Evolutionary conservation across 2,888 invertebrate genomes (phyloP), one percentile per base, ranked within the genome.

Genomic region (Noctua comes): DNA sequence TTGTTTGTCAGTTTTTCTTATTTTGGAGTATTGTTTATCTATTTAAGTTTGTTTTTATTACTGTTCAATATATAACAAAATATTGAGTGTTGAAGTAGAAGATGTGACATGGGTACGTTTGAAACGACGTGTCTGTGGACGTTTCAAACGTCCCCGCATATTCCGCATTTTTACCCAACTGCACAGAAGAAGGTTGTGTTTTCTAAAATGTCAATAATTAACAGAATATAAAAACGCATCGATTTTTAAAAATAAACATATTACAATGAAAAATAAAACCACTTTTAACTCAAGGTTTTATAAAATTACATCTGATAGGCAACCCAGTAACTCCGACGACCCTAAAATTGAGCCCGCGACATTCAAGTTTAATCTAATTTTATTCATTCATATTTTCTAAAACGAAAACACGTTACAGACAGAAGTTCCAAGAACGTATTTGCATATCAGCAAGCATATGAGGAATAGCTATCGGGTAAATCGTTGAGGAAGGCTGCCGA

Each of bases 161-260:
- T 64, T 64, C 31, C 21, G 31, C 21, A 31, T 64, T 64, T 64
- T 31, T 64, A 31, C 21, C 31, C 31, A 8, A 64, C 31, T 64
- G 62, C 62, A 21, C 31, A 62, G 62, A 62, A 62, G 27, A 62
- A 64, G 62, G 31, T 64, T 31, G 21, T 64, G 62, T 64, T 64
- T 31, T 31, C 62, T 62, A 18, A 64, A 51, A n/a, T 51, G 51
- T 51, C 7, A 48, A 48, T 48, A 48, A 48, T 8, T 18, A 51
- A 7, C 21, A 21, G 21, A 51, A 51, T 51, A 51, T 21, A 21
- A 21, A 51, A 21, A 48, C 1, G 7, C 51, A 48, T 18, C 0
- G 0, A 5, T 21, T 21, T 51, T 48, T 18, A 2, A 21, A 21
- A 21, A 51, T 21, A 51, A 21, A 18, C 0, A 1, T 48, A 8